These are phyloP conservation scores for Etheostoma spectabile DNA, from an alignment of 2,113 vertebrate genomes.

Conservation along the genomic window DNA sequence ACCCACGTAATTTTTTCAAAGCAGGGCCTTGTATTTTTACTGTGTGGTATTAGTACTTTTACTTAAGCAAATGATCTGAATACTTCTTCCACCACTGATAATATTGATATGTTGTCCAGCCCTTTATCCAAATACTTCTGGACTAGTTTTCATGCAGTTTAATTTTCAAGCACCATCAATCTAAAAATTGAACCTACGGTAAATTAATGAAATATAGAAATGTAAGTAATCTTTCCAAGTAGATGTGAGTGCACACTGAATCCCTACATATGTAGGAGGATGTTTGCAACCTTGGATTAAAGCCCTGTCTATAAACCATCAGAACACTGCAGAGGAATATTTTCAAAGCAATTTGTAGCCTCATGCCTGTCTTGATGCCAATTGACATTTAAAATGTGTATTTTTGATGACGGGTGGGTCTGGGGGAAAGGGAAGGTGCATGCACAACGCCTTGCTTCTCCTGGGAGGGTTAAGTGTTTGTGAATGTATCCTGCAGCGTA, in stretches of 20 bases:
- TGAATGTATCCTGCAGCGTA: constrained; percentile 78
- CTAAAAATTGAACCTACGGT: not conserved
- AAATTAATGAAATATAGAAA: not conserved
- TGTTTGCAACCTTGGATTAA: not conserved
- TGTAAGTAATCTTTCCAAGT: not conserved
- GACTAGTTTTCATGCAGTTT: no score
- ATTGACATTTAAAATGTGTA: constrained; percentile 35
- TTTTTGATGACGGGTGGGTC: constrained; percentile 24
- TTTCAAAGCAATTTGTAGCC: constrained; percentile 18
- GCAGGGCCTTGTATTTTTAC: no score
- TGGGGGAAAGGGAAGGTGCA: not conserved
- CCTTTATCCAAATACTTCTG: not conserved
- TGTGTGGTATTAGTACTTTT: no score
- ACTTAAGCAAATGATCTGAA: no score
- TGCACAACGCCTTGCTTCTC: constrained; percentile 34
- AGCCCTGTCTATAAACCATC: not conserved
- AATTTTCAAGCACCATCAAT: not conserved
- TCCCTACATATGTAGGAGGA: not conserved
- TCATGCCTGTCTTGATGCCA: constrained; percentile 27
- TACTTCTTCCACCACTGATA: no score
- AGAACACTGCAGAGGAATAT: not conserved
- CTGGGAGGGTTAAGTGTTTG: constrained; percentile 72
- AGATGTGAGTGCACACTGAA: not conserved
- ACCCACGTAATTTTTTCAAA: no score
- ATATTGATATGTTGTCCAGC: no score